Base-by-base conservation (phyloP, 2,113 vertebrate species). In the Lontra canadensis region DNA sequence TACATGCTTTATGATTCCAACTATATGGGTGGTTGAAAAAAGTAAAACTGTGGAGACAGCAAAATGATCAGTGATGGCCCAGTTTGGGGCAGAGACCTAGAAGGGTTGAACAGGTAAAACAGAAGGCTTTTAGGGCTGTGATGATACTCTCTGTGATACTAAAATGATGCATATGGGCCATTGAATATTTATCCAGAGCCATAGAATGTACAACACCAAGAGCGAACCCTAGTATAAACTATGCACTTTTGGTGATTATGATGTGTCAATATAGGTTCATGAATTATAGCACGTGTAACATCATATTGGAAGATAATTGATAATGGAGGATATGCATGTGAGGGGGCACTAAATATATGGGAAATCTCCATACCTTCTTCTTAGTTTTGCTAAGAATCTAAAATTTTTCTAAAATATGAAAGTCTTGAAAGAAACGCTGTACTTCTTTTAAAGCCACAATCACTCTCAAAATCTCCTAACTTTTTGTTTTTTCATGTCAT, bases 41-140 rank as follows among this genome's bases (percentile, higher is more conserved):
- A n/a, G 17, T 31, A 83, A 76, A 65, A 39, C 42, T 67, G 44
- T 36, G 55, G 36, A 39, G 13, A 88, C 3, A 55, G 76, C 36
- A 20, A 88, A 65, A 88, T 52, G 4, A 34, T 78, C 12, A 36
- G 2, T 83, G 69, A 29, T 96, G 63, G 11, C 44, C 23, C 31
- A 6, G 17, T 3, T 18, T 55, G 21, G 17, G 21, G 5, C 6
- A 52, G 13, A 1, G 44, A 1, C 0, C 10, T 88, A 47, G 2
- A 31, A 74, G 25, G 29, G 36, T 47, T 52, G 18, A 74, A 55
- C 44, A 55, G 36, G 14, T 31, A 61, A 81, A 81, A 44, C 55
- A 61, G n/a, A 67, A 4, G 23, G 2, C n/a, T 23, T 88, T 74
- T 31, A 57, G 36, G 59, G 34, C 34, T 57, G 39, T 69, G 15